A percentile compares a stretch with the other conserved stretches of the same genome.
phyloP scores from a whole-genome alignment of 2,113 vertebrate species.

The Conger conger region DNA sequence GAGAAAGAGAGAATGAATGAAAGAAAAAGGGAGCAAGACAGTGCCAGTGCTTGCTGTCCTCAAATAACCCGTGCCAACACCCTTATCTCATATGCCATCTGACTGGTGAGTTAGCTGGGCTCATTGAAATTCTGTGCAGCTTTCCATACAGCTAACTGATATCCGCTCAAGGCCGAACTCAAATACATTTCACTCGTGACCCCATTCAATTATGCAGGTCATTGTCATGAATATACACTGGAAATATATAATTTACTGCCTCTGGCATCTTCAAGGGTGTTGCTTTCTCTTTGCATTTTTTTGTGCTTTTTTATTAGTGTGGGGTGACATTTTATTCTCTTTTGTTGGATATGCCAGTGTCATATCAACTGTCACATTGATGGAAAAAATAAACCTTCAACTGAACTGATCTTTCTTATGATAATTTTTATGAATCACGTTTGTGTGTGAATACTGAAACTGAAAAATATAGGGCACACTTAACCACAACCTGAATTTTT shows the following conservation, averaged over 20 bases:
- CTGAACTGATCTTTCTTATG: too few species aligned
- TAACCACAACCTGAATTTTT: neutral
- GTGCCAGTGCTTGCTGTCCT: neutral
- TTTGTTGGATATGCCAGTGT: neutral
- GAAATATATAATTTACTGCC: conserved; percentile 4
- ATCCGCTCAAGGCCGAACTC: neutral
- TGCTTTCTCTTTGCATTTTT: neutral
- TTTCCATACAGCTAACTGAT: conserved; percentile 2
- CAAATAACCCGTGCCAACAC: neutral
- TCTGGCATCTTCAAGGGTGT: neutral
- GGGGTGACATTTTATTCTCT: too few species aligned
- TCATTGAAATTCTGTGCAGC: conserved; percentile 25
- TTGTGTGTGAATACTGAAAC: neutral
- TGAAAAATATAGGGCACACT: neutral
- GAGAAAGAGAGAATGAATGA: neutral
- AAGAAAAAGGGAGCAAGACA: neutral
- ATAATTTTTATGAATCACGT: neutral
- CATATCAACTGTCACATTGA: neutral
- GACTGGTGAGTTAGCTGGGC: neutral
- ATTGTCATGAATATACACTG: neutral
- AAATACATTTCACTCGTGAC: neutral
- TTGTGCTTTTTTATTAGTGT: neutral
- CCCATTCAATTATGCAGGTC: conserved; percentile 5
- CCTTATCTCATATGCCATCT: neutral
- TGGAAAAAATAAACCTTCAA: neutral